Base-by-base conservation (phyloP, 2,113 vertebrate genomes). In the Pungitius pungitius region DNA sequence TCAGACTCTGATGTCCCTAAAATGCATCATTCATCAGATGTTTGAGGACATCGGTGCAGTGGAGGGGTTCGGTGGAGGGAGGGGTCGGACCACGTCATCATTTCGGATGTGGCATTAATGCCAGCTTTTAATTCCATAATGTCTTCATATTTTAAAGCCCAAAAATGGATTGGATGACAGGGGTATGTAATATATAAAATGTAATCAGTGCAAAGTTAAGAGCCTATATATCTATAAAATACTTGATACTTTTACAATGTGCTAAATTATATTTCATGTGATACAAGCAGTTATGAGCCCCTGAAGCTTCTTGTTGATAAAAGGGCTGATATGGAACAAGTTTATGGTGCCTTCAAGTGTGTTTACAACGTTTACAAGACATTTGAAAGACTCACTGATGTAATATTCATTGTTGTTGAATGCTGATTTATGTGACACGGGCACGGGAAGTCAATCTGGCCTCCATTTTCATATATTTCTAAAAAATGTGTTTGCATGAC, bases 351-450 rank as follows among this genome's bases (percentile, higher is more conserved):
- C 77, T 80, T 77, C 45, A 85, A 88, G 69, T 80, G 74, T 87
- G 85, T 86, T 88, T 88, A 82, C 71, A 66, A 72, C 83, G 75
- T 91, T 78, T 86, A 85, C 68, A 73, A 87, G 75, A 80, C 64
- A 70, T 87, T 77, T 81, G 66, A 86, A 83, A 75, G 43, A 70
- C 40, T 49, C 49, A 45, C 69, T 83, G 43, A 83, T 87, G 85
- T 67, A 80, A 84, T 82, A 91, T 88, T 85, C 80, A 91, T 84
- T 54, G 30, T 57, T 0, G 11, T 37, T 0, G 11, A 33, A 75
- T 43, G 60, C 55, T 74, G 64, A 66, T 78, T 61, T 82, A 17
- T 22, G 4, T 68, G 40, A 66, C 75, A 56, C 72, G 69, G 51
- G 57, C 51, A 68, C 27, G 15, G 27, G 22, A 12, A 59, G 37